Evolutionary conservation across 2,797 vertebrate genomes (phyloP).

Genomic region (Lepilemur ruficaudatus): DNA sequence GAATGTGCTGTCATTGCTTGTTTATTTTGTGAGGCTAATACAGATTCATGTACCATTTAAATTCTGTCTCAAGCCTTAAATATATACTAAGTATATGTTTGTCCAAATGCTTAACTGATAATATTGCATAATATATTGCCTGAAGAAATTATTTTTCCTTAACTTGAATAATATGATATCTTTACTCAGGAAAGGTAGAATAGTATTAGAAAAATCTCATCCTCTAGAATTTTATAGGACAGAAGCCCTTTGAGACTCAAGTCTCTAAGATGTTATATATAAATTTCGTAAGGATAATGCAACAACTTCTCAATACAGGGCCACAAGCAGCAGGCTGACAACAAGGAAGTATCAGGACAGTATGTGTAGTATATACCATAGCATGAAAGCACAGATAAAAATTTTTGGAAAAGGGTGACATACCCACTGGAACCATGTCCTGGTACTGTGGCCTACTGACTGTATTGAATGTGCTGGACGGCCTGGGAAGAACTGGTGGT

Average conservation of each 20-base stretch:
- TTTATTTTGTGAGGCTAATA: not conserved
- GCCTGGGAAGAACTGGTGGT: conserved; percentile 91
- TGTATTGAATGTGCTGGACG: conserved; percentile 95
- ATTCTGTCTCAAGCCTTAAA: not conserved
- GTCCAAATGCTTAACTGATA: not conserved
- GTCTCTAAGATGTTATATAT: not conserved
- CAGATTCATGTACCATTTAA: not conserved
- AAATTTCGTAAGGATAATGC: not conserved
- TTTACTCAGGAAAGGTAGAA: not conserved
- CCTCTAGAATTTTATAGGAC: not conserved
- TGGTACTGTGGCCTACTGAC: conserved; percentile 95
- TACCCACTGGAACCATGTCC: conserved; percentile 96
- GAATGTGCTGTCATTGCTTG: not conserved
- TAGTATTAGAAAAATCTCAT: not conserved
- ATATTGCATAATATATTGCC: not conserved
- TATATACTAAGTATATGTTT: not conserved
- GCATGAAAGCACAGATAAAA: not conserved
- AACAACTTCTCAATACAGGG: not conserved
- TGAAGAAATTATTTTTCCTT: not conserved
- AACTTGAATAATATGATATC: not conserved
- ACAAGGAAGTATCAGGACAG: not conserved
- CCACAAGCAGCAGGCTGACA: not conserved
- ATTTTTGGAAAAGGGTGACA: conserved; percentile 70
- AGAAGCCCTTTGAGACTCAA: not conserved
- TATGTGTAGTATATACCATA: rapidly evolving